Evolutionary conservation across 2,888 invertebrate species (phyloP), one percentile per base, ranked within the genome.

Genomic region (Athalia cordata): DNA sequence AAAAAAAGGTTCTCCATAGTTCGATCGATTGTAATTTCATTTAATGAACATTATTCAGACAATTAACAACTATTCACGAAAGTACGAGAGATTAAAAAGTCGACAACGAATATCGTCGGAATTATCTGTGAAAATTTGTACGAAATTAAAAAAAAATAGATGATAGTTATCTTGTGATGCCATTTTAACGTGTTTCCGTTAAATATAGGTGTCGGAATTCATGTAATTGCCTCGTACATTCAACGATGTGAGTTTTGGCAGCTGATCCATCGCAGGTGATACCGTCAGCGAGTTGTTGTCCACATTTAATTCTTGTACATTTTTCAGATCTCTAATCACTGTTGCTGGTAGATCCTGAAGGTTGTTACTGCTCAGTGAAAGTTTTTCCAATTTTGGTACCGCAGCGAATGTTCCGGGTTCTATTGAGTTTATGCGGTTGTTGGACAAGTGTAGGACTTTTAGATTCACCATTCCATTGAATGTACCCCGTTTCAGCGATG

Each of bases 161-260:
- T 29, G 29, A 29, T 29, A 0, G 29, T 29, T 29, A 29, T 29
- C 29, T 29, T 2, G 29, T 29, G 29, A 5, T 47, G 47, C 11
- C n/a, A 45, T 47, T 3, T 45, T 11, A 29, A 43, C 45, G 45
- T 45, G 47, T 2, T 8, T 65, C 0, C 43, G n/a, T 15, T 50
- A 29, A 8, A 29, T 29, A 15, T 9, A 15, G 67, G 29, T 67
- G 11, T 13, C 13, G 45, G 57, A 57, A 45, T 43, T 43, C 43
- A 70, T 2, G 6, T 29, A 13, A 70, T 59, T 70, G 45, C 59
- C 45, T 70, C 13, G 70, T 70, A 57, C 29, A 57, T 61, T 74
- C 15, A 74, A 29, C 9, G 50, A 49, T 50, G 15, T 61, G 29
- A 29, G 6, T 5, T 74, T 74, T 62, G 15, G 6, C 15, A 74